Evolutionary conservation across 2,113 vertebrate species (phyloP).

Genomic region (Nettapus auritus): DNA sequence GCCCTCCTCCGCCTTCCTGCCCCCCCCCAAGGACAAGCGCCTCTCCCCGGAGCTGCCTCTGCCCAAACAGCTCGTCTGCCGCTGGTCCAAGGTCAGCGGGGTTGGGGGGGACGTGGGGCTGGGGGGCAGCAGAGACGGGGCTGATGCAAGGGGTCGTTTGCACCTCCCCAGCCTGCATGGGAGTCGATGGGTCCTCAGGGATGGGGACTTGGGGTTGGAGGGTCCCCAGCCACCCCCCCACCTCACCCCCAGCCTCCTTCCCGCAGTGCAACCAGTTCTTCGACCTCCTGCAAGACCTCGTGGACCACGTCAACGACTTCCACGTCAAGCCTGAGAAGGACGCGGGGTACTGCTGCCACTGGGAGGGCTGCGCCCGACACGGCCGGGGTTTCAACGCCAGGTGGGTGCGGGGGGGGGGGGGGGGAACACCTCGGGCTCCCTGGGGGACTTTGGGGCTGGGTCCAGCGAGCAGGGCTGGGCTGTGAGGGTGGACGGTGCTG

Average conservation of each 20-base stretch:
- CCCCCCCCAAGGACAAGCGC: conserved; percentile 85
- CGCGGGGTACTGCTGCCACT: conserved; percentile 96
- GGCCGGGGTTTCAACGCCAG: conserved; percentile 96
- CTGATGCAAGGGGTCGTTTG: neutral
- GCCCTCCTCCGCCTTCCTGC: conserved; percentile 89
- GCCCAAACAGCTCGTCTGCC: conserved; percentile 93
- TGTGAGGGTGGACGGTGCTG: no score
- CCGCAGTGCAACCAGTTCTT: conserved; percentile 94
- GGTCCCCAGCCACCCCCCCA: neutral
- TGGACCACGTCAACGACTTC: conserved; percentile 96
- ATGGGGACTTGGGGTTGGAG: no score
- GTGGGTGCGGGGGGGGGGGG: conserved; percentile 64
- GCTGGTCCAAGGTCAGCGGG: conserved; percentile 90
- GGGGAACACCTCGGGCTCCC: no score
- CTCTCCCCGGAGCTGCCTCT: conserved; percentile 88
- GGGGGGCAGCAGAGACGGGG: neutral
- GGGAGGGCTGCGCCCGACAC: conserved; percentile 96
- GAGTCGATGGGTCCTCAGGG: no score
- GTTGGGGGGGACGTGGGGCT: fast-evolving
- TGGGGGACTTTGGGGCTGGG: no score
- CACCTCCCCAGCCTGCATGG: neutral
- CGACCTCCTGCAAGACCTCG: conserved; percentile 94
- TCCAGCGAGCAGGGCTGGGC: no score
- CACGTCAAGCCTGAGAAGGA: conserved; percentile 97
- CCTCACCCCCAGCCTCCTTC: neutral